phyloP scores from a whole-genome alignment of 2,888 invertebrate genomes.

The Fabriciana adippe region DNA sequence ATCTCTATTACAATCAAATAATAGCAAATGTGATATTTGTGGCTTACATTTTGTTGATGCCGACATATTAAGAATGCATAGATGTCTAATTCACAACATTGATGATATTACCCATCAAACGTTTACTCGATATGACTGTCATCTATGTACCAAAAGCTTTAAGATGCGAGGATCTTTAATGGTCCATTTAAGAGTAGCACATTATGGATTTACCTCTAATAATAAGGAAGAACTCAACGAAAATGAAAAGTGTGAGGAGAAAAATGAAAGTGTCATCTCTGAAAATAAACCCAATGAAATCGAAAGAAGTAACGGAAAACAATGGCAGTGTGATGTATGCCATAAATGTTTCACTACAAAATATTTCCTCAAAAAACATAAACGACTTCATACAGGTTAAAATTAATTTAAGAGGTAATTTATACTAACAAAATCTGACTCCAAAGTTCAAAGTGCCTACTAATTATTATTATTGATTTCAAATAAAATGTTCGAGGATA shows the following conservation, averaged over 20 bases:
- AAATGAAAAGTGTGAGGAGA: slow-evolving; percentile 45
- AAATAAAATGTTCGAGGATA: too few species aligned
- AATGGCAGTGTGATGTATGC: slow-evolving; percentile 94
- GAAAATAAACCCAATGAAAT: slow-evolving; percentile 51
- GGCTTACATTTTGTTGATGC: slow-evolving; percentile 87
- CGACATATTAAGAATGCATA: slow-evolving; percentile 88
- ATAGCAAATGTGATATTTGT: slow-evolving; percentile 85
- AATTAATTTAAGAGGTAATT: slow-evolving; percentile 45
- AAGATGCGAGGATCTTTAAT: slow-evolving; percentile 91
- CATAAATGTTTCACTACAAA: slow-evolving; percentile 93
- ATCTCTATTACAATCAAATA: slow-evolving; percentile 53
- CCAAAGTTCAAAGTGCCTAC: background rate
- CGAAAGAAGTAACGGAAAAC: slow-evolving; percentile 84
- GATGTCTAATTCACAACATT: slow-evolving; percentile 85
- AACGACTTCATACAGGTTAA: slow-evolving; percentile 91
- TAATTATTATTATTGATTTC: too few species aligned
- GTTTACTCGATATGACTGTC: slow-evolving; percentile 84
- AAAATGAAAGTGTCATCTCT: slow-evolving; percentile 41
- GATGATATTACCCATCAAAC: slow-evolving; percentile 62
- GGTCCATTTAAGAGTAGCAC: slow-evolving; percentile 91
- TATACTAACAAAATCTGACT: slow-evolving; percentile 27
- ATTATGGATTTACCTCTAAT: slow-evolving; percentile 82
- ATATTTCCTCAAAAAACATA: slow-evolving; percentile 94
- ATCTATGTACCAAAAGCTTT: slow-evolving; percentile 89
- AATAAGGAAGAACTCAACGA: slow-evolving; percentile 42